These are phyloP conservation scores for Amaurobius ferox DNA, from an alignment of 2,888 invertebrate species.

Conservation along the genomic window DNA sequence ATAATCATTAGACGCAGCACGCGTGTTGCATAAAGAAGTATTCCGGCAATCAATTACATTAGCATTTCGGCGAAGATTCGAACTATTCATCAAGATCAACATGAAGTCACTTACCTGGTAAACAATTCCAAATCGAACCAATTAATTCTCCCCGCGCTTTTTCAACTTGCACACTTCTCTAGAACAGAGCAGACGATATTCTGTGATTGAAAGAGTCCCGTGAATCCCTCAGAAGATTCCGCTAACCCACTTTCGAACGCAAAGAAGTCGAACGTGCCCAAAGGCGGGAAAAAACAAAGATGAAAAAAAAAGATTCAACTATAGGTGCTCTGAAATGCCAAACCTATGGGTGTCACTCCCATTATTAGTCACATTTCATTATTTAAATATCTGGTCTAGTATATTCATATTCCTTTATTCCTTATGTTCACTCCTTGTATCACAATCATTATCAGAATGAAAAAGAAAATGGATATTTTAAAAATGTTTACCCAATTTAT, in stretches of 20 bases:
- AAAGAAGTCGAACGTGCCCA: constrained; percentile 16
- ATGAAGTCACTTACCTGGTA: neutral
- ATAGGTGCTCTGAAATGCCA: neutral
- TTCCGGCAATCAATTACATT: no score
- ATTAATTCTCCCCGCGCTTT: neutral
- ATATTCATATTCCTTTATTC: no score
- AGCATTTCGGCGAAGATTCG: no score
- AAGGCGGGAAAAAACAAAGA: neutral
- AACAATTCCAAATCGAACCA: neutral
- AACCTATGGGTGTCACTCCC: neutral
- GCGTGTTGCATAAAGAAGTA: no score
- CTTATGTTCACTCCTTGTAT: no score
- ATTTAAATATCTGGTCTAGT: no score
- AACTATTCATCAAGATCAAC: no score
- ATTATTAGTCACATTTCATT: neutral
- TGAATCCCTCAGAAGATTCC: constrained; percentile 24
- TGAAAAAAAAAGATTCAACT: neutral
- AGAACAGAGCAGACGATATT: neutral
- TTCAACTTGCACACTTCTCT: neutral
- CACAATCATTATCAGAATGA: no score
- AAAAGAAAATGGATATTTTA: no score
- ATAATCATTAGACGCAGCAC: no score
- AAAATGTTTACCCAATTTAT: no score
- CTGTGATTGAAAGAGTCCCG: neutral
- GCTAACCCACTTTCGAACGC: constrained; percentile 56